phyloP scores from a whole-genome alignment of 2,888 invertebrate species.

The Tetramorium bicarinatum region DNA sequence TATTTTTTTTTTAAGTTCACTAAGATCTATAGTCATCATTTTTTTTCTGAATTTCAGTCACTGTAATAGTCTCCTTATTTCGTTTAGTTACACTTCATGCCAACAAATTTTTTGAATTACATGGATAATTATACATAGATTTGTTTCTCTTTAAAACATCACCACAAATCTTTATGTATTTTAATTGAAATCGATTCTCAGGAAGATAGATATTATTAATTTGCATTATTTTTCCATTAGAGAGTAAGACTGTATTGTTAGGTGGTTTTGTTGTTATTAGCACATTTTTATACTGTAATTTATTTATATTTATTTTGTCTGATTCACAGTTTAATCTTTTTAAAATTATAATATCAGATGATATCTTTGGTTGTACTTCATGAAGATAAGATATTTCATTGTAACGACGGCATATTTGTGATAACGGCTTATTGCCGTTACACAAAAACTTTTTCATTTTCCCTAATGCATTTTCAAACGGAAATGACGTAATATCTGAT shows the following conservation, averaged over 20 bases:
- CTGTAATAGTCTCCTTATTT: background rate
- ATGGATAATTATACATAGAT: background rate
- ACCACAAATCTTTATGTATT: background rate
- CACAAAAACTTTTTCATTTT: conserved; percentile 5
- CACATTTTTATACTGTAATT: background rate
- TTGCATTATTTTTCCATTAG: background rate
- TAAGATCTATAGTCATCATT: background rate
- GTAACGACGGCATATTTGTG: background rate
- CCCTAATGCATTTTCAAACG: conserved; percentile 2
- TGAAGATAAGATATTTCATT: background rate
- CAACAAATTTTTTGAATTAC: background rate
- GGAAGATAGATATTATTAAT: background rate
- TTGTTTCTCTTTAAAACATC: background rate
- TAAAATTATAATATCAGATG: background rate
- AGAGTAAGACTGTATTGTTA: background rate
- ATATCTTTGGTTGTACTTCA: background rate
- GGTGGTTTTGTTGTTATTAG: background rate
- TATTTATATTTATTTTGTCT: background rate
- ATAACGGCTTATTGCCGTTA: background rate
- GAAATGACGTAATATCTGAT: background rate
- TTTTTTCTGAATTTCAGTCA: conserved; percentile 4
- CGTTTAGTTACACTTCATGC: background rate
- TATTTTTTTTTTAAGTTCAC: background rate
- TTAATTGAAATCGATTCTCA: background rate
- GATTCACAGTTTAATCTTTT: background rate